Conservation (phyloP, 1,140 invertebrate species). For the Calliopsis andreniformis region DNA sequence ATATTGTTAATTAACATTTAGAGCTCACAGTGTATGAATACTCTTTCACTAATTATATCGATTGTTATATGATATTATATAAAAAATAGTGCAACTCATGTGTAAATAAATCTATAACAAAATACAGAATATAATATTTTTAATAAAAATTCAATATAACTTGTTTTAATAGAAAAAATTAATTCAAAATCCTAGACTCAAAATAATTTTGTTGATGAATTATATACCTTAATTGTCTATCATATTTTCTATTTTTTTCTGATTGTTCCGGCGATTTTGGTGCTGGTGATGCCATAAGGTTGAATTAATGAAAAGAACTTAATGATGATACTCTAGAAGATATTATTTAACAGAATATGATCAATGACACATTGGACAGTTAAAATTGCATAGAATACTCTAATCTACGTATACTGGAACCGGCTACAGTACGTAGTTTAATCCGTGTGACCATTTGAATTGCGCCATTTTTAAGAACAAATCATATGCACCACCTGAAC, state of each 20-base stretch:
- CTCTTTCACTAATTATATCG: no score
- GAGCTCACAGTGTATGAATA: no score
- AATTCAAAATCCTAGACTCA: conserved; percentile 16
- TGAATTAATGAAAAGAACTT: not conserved
- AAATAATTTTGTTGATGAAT: not conserved
- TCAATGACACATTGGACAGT: not conserved
- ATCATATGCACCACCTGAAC: no score
- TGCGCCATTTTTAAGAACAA: no score
- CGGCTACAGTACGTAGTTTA: no score
- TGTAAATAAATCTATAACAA: not conserved
- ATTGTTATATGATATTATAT: no score
- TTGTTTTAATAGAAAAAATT: not conserved
- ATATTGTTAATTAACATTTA: no score
- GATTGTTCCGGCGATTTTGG: conserved; percentile 91
- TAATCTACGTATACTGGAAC: no score
- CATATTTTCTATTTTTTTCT: conserved; percentile 92
- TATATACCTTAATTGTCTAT: conserved; percentile 90
- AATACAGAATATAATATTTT: not conserved
- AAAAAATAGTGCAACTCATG: not conserved
- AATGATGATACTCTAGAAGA: not conserved
- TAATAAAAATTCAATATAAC: not conserved
- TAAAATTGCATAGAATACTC: no score
- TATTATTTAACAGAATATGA: not conserved
- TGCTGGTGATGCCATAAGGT: conserved; percentile 87
- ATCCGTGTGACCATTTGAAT: no score